A percentile compares a stretch with the other conserved stretches of the same genome.
These are phyloP conservation scores for Nebria ingens DNA, from an alignment of 1,140 invertebrate genomes.

Conservation along the genomic window DNA sequence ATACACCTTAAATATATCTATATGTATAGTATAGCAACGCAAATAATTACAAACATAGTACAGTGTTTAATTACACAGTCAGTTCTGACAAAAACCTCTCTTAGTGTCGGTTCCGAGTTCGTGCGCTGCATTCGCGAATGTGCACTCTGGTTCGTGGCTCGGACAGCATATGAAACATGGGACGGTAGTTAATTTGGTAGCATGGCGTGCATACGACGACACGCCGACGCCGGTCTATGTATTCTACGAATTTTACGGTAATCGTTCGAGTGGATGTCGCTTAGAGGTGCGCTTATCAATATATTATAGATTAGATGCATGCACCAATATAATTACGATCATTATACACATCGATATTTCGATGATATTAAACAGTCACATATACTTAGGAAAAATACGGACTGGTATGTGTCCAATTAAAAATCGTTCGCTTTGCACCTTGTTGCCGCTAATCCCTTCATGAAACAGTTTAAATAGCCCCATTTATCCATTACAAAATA, in stretches of 20 bases:
- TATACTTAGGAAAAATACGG: too few relatives aligned
- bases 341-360: too few relatives aligned
- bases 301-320: too few relatives aligned
- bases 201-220: background rate
- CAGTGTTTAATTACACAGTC: background rate
- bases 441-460: slow-evolving; percentile 16
- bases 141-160: background rate
- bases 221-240: too few relatives aligned
- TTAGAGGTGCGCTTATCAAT: too few relatives aligned
- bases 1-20: too few relatives aligned
- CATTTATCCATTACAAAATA: slow-evolving; percentile 19
- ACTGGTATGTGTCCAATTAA: too few relatives aligned
- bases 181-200: background rate
- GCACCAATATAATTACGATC: too few relatives aligned
- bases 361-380: too few relatives aligned
- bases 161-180: background rate
- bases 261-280: too few relatives aligned
- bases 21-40: background rate
- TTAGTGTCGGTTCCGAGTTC: background rate
- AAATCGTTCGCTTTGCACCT: slow-evolving; percentile 10
- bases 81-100: background rate
- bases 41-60: background rate
- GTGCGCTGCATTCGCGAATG: background rate
- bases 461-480: slow-evolving; percentile 19
- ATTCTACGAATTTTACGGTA: too few relatives aligned